Percentiles rank a stretch among this genome's conserved stretches.
Conservation (phyloP, 2,888 invertebrate species). For the Protonemura montana region DNA sequence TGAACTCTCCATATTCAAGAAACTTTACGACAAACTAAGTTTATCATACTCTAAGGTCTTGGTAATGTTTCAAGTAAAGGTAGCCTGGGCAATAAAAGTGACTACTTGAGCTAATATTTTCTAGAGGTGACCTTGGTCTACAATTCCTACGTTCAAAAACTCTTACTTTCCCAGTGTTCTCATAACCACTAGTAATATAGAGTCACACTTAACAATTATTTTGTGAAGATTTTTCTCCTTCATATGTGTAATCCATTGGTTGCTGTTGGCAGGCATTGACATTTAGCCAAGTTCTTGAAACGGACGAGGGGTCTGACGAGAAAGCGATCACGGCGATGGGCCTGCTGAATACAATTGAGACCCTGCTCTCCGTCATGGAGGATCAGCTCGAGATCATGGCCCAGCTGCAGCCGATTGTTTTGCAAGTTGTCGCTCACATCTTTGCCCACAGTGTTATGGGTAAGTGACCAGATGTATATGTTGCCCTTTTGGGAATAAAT, state of each 20-base stretch:
- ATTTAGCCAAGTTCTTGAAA: conserved; percentile 76
- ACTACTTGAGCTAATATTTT: no score
- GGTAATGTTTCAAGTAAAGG: no score
- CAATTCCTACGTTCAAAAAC: no score
- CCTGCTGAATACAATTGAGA: conserved; percentile 94
- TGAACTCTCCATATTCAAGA: no score
- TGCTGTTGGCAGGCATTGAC: conserved; percentile 68
- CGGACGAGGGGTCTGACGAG: conserved; percentile 89
- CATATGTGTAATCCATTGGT: background rate
- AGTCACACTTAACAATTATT: no score
- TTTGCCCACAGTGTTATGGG: conserved; percentile 79
- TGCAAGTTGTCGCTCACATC: conserved; percentile 78
- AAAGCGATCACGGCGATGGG: conserved; percentile 98
- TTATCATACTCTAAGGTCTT: no score
- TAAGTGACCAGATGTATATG: conserved; percentile 62
- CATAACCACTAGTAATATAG: no score
- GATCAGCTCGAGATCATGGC: conserved; percentile 82
- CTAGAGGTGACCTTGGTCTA: no score
- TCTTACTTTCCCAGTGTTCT: no score
- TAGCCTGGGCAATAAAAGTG: no score
- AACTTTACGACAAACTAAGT: no score
- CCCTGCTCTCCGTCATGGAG: conserved; percentile 92
- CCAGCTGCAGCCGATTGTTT: conserved; percentile 89
- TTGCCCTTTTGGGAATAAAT: background rate
- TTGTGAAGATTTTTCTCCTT: no score